A percentile compares a stretch with the other conserved stretches of the same genome.
Evolutionary conservation across 2,113 vertebrate species (phyloP).

Genomic region (Nymphicus hollandicus): DNA sequence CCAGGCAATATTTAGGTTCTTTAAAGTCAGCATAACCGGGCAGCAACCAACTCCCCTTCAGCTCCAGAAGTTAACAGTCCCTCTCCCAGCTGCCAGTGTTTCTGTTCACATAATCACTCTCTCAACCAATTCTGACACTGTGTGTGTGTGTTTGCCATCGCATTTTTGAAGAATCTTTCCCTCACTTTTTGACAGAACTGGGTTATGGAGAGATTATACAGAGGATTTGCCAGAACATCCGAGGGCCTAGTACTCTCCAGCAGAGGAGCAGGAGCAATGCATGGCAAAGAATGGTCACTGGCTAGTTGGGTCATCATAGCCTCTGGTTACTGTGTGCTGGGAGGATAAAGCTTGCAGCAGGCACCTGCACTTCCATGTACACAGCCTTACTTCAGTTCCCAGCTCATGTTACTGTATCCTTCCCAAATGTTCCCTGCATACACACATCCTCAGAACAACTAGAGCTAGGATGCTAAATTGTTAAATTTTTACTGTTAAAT

Average conservation of each 20-base stretch:
- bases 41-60: not conserved
- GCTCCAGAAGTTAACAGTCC: not conserved
- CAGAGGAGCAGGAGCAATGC: not conserved
- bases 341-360: not conserved
- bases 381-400: not conserved
- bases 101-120: not conserved
- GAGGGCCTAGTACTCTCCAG: not conserved
- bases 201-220: not conserved
- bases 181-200: not conserved
- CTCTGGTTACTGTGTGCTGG: fast-evolving
- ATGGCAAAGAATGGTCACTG: not conserved
- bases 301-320: not conserved
- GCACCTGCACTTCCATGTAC: not conserved
- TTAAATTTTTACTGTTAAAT: not conserved
- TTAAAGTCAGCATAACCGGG: not conserved
- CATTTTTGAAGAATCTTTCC: not conserved
- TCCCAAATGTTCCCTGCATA: not conserved
- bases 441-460: not conserved
- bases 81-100: not conserved
- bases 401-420: not conserved
- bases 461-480: not conserved
- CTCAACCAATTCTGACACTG: not conserved
- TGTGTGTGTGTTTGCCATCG: not conserved
- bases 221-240: not conserved
- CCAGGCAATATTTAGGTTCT: not conserved